Evolutionary conservation across 2,888 invertebrate species (phyloP).

Genomic region (Eupeodes latifasciatus): DNA sequence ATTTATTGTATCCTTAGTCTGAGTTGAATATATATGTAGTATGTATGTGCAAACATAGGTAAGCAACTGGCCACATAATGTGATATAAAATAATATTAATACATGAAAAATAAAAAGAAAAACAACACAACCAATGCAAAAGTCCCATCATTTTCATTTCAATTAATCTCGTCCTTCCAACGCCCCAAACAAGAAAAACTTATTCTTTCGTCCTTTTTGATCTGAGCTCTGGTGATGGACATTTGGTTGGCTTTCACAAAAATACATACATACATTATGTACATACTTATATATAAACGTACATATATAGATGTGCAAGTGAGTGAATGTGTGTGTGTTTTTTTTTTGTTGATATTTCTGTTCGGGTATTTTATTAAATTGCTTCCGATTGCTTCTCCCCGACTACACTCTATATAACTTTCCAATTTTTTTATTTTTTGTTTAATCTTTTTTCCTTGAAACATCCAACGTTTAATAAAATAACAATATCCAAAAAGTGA

Average conservation of each 20-base stretch:
- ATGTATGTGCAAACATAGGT: background rate
- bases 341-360: conserved; percentile 42
- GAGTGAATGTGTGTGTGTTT: background rate
- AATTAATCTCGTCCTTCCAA: conserved; percentile 63
- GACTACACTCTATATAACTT: background rate
- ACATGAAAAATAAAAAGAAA: conserved; percentile 7
- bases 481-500: conserved; percentile 48
- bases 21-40: background rate
- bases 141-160: conserved; percentile 49
- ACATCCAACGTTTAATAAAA: conserved; percentile 55
- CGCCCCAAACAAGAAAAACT: conserved; percentile 3
- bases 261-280: background rate
- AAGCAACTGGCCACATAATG: conserved; percentile 38
- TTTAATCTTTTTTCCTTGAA: conserved; percentile 28
- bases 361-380: conserved; percentile 64
- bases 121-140: conserved; percentile 20
- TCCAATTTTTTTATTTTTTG: background rate
- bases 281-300: too few species aligned
- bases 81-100: conserved; percentile 40
- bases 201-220: conserved; percentile 22
- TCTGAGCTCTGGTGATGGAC: conserved; percentile 32
- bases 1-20: background rate
- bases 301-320: too few species aligned
- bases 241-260: conserved; percentile 41
- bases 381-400: conserved; percentile 58